Evolutionary conservation across 2,113 vertebrate species (phyloP), one percentile per base, ranked within the genome.

Genomic region (Pseudopipra pipra): DNA sequence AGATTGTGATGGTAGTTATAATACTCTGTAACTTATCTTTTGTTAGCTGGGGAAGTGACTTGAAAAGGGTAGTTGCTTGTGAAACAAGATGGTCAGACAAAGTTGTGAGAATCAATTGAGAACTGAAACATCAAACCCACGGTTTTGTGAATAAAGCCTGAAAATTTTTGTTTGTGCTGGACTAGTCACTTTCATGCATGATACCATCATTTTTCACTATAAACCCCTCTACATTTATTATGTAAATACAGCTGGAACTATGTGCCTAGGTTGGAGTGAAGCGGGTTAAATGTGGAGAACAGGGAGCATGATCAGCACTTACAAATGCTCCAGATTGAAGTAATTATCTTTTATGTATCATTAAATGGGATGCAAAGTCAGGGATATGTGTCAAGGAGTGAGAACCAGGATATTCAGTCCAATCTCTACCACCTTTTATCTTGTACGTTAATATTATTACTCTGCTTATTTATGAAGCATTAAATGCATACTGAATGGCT

Each of bases 201-300:
- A 82, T 61, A 18, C 3, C 39, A 52, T 9, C 5, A 39, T 52
- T 92, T 89, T 76, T 89, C 46, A 21, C 5, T 66, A 24, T 18
- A 28, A 35, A 5, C 4, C 1, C 5, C 10, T 0, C 2, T 61
- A 16, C 8, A 54, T 77, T 51, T 71, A 11, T 2, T 72, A 49
- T 59, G 22, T 44, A 87, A 89, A 75, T 24, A 59, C 1, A 2
- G 11, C 27, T 75, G 52, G 63, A 92, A 21, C 12, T 23, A 1
- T 17, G 8, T 67, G 43, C 24, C 16, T 71, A 46, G 10, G 30
- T 52, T 89, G 51, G 67, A 90, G 78, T 28, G 24, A 86, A 79
- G 19, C 13, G 76, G 16, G 24, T 79, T 87, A 76, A 78, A 76
- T 31, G 22, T 55, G 63, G 37, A 68, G 22, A 56, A 52, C 16